phyloP scores from a whole-genome alignment of 2,888 invertebrate species.

The Plusia festucae region DNA sequence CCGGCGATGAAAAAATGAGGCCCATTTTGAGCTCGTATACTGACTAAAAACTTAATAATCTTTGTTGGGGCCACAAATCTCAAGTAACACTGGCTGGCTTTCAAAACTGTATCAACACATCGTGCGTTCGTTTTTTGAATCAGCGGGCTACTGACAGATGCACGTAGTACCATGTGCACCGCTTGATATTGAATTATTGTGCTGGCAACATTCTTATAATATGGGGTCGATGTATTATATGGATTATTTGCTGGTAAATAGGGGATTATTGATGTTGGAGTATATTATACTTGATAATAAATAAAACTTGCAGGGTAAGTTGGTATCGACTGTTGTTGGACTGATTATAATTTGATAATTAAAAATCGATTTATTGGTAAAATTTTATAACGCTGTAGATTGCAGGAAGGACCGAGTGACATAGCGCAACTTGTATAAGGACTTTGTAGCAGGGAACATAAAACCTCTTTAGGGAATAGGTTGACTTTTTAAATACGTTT shows the following conservation, averaged over 20 bases:
- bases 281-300: background rate
- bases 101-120: conserved; percentile 80
- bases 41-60: background rate
- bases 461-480: too few relatives aligned
- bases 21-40: background rate
- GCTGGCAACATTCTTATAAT: conserved; percentile 63
- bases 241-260: conserved; percentile 22
- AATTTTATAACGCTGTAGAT: too few relatives aligned
- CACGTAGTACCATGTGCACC: conserved; percentile 84
- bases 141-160: conserved; percentile 85
- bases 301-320: too few relatives aligned
- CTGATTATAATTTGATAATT: too few relatives aligned
- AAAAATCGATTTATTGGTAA: too few relatives aligned
- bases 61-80: conserved; percentile 25
- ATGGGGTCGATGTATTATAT: conserved; percentile 46
- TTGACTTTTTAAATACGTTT: too few relatives aligned
- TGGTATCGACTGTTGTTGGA: too few relatives aligned
- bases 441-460: too few relatives aligned
- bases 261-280: conserved; percentile 21
- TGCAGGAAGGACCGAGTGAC: background rate
- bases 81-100: conserved; percentile 50
- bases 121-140: conserved; percentile 82
- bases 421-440: too few relatives aligned
- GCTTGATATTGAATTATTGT: conserved; percentile 68
- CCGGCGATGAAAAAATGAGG: background rate